Evolutionary conservation across 2,888 invertebrate species (phyloP).

Genomic region (Heteromyza rotundicornis): DNA sequence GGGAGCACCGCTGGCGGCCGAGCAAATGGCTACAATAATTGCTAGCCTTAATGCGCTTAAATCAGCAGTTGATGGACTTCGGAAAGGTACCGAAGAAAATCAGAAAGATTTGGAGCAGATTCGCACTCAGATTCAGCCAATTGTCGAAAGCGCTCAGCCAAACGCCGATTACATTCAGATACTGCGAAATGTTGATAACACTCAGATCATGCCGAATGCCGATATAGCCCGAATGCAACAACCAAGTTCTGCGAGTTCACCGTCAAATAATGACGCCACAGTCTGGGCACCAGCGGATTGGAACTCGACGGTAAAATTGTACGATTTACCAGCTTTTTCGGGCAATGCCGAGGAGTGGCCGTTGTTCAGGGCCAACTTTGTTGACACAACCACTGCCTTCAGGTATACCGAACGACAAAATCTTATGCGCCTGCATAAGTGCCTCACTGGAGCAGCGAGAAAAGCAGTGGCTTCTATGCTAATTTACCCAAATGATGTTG

Average conservation of each 20-base stretch:
- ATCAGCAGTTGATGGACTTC: too few relatives aligned
- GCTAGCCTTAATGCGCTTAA: too few relatives aligned
- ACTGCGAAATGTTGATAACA: too few relatives aligned
- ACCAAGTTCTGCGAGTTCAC: too few relatives aligned
- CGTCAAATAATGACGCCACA: background rate
- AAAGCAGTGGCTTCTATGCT: conserved; percentile 25
- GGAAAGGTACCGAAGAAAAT: too few relatives aligned
- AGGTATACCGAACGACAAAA: conserved; percentile 13
- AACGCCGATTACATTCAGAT: too few relatives aligned
- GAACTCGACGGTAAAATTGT: too few relatives aligned
- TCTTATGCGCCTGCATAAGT: conserved; percentile 21
- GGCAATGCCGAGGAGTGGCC: conserved; percentile 28
- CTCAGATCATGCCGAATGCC: too few relatives aligned
- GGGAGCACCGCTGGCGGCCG: too few relatives aligned
- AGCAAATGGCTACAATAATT: too few relatives aligned
- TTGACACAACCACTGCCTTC: conserved; percentile 18
- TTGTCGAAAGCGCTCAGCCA: too few relatives aligned
- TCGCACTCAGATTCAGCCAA: background rate
- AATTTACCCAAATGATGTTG: conserved; percentile 6
- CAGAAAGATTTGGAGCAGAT: background rate
- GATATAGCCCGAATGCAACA: too few relatives aligned
- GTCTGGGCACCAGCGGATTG: background rate
- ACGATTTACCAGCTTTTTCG: conserved; percentile 24
- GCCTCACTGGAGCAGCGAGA: conserved; percentile 16
- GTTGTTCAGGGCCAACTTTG: conserved; percentile 18